Evolutionary conservation across 1,140 invertebrate genomes (phyloP), one percentile per base, ranked within the genome.

Genomic region (Bombus confusus): DNA sequence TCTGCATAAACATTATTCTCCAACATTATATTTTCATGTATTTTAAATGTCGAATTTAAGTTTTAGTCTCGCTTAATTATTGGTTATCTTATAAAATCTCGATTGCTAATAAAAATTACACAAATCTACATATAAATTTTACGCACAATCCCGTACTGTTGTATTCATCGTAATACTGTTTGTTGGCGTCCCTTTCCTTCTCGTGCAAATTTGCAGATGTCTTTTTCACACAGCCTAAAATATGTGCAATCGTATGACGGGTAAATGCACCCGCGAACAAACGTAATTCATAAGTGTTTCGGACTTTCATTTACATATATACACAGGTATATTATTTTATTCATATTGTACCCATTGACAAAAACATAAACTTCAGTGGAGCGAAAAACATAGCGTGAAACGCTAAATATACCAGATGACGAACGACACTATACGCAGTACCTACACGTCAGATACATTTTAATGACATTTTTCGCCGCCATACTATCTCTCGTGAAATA

Each of bases 401-500:
- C 72, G 41, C 25, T 34, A 82, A 83, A 83, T 83, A 47, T 57
- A n/a, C 9, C 34, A 12, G 43, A 13, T 76, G 57, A 76, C 34
- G 62, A 18, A 83, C 62, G 41, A 66, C 31, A 18, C 59, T 73
- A 12, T 59, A 43, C 3, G 59, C 28, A n/a, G 1, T 52, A 52
- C 18, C 22, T 52, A 52, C 18, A 22, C 18, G 18, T 52, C 5
- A 18, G 18, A 52, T 52, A 52, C 47, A 52, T 52, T 62, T n/a
- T 62, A 62, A n/a, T 37, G 12, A 75, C 12, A 62, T 31, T 41
- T 18, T 25, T 28, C 37, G 62, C 47, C 47, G 18, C 47, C 18
- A 22, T 52, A 18, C 52, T 80, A 28, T 37, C 13, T 52, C 39
- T 74, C 66, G 78, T 73, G 72, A 87, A 87, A 88, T 72, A 86